Conservation (phyloP, 2,797 vertebrate genomes). For the Manis javanica region DNA sequence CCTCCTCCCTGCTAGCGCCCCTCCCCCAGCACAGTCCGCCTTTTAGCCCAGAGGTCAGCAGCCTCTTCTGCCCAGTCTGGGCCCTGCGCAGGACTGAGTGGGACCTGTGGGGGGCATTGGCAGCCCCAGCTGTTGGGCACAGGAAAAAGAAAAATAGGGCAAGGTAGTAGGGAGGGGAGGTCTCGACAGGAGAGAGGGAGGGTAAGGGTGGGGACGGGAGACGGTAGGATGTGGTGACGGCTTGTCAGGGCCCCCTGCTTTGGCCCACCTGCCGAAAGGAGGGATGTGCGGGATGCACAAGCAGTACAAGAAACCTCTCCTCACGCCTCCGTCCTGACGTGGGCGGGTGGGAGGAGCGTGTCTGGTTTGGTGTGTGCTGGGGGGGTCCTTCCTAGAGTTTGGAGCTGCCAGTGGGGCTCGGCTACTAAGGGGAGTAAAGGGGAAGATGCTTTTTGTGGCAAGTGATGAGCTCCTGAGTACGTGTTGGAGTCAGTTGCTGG, state of each 20-base stretch:
- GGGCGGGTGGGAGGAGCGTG: too few species aligned
- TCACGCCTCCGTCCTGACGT: background rate
- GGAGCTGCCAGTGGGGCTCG: rapidly evolving
- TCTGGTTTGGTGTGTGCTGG: background rate
- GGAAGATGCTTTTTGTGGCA: background rate
- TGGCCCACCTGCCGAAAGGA: background rate
- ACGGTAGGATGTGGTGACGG: background rate
- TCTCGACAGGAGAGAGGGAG: background rate
- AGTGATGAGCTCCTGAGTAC: background rate
- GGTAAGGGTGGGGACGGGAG: background rate
- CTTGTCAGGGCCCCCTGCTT: background rate
- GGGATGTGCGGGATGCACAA: background rate
- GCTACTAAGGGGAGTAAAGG: background rate
- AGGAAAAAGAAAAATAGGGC: background rate
- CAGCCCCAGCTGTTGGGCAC: rapidly evolving
- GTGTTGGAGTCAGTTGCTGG: too few species aligned
- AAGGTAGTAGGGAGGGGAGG: background rate
- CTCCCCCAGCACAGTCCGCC: rapidly evolving
- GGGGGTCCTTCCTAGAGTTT: background rate
- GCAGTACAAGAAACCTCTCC: background rate
- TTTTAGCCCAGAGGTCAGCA: background rate
- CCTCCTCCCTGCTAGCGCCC: background rate
- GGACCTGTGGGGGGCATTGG: background rate
- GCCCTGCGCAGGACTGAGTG: background rate
- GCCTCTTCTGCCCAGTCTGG: background rate